Conservation (phyloP, 2,888 invertebrate species). For the Metallyticus violacea region DNA sequence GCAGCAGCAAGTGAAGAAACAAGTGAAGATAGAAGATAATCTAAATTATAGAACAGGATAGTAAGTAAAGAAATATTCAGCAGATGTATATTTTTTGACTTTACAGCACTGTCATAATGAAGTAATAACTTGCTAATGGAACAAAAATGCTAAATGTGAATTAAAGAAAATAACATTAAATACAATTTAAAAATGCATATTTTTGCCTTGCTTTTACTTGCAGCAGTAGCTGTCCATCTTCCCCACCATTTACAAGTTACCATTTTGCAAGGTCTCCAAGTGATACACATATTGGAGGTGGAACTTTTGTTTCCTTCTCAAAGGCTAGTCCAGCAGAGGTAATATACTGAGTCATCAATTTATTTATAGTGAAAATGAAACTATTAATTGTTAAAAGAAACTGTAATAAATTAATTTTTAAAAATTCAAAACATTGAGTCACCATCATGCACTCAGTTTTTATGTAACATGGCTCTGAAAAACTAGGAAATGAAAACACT, state of each 20-base stretch:
- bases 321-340: constrained; percentile 11
- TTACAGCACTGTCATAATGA: too few species aligned
- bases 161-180: too few species aligned
- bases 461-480: too few species aligned
- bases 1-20: constrained; percentile 43
- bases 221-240: constrained; percentile 24
- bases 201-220: not conserved
- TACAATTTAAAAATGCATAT: too few species aligned
- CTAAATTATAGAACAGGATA: constrained; percentile 10
- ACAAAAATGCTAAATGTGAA: too few species aligned
- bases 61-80: not conserved
- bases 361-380: not conserved
- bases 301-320: not conserved
- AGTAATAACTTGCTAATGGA: too few species aligned
- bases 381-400: too few species aligned
- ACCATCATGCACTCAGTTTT: too few species aligned
- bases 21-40: constrained; percentile 52
- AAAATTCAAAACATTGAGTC: too few species aligned
- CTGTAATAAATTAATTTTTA: too few species aligned
- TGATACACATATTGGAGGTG: constrained; percentile 19
- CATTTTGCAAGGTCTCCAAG: constrained; percentile 17
- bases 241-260: constrained; percentile 12
- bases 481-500: too few species aligned
- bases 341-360: not conserved
- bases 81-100: too few species aligned